Evolutionary conservation across 2,113 vertebrate genomes (phyloP).

Genomic region (Falcunculus frontatus): DNA sequence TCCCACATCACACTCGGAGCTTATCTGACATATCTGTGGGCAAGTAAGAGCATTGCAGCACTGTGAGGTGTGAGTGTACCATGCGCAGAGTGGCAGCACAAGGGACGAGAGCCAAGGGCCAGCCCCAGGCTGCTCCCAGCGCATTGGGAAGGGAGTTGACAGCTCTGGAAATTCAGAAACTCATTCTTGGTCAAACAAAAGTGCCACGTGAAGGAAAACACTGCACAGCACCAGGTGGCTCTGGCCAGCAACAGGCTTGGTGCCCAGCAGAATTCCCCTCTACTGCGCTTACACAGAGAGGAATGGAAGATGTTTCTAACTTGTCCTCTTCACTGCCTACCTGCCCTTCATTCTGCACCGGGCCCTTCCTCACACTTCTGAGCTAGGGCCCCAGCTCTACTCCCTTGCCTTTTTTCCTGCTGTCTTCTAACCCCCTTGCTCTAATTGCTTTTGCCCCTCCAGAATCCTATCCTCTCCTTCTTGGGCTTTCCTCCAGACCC

Average conservation of each 20-base stretch:
- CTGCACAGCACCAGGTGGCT: background rate
- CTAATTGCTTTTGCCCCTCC: background rate
- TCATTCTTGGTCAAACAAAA: background rate
- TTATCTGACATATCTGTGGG: background rate
- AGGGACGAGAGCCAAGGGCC: background rate
- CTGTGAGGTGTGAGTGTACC: background rate
- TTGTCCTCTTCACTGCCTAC: background rate
- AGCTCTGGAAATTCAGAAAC: background rate
- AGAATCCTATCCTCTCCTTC: background rate
- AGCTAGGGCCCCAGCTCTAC: background rate
- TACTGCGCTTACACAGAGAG: fast-evolving
- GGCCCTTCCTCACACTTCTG: background rate
- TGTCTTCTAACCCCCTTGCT: background rate
- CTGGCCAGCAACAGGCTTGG: fast-evolving
- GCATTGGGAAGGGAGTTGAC: background rate
- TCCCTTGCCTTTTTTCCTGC: background rate
- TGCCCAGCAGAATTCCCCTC: background rate
- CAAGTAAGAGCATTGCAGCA: background rate
- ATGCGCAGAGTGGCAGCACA: background rate
- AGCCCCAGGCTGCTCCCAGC: background rate
- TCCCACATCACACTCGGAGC: background rate
- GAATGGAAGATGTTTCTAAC: background rate
- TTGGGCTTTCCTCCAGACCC: background rate
- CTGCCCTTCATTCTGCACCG: background rate
- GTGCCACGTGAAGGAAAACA: background rate